phyloP scores from a whole-genome alignment of 2,797 vertebrate genomes.

The Xerus rutilus region DNA sequence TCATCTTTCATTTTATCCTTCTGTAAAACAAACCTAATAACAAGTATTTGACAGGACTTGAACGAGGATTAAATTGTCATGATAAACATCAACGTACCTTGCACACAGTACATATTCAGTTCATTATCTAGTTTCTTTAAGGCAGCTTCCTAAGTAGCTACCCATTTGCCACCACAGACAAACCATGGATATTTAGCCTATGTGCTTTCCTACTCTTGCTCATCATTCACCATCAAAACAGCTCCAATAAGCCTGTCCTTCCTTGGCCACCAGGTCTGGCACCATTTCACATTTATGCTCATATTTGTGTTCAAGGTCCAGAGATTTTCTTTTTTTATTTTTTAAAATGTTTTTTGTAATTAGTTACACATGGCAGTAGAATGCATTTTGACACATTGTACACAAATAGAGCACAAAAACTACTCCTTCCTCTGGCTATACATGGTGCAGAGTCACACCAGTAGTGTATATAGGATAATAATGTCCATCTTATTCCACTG shows the following conservation, averaged over 20 bases:
- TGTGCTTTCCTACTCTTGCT: background rate
- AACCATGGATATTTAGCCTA: background rate
- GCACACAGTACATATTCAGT: background rate
- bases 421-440: too few relatives aligned
- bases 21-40: background rate
- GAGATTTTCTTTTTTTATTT: background rate
- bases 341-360: too few relatives aligned
- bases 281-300: background rate
- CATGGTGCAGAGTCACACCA: too few relatives aligned
- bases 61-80: background rate
- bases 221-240: background rate
- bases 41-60: background rate
- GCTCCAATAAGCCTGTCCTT: background rate
- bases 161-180: background rate
- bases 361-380: too few relatives aligned
- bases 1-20: background rate
- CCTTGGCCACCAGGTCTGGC: background rate
- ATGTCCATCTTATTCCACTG: too few relatives aligned
- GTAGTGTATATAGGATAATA: too few relatives aligned
- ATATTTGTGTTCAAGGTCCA: background rate
- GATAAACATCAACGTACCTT: background rate
- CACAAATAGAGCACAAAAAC: too few relatives aligned
- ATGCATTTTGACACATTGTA: too few relatives aligned
- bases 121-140: constrained; percentile 13
- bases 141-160: background rate